Base-by-base conservation (phyloP, 2,888 invertebrate species). In the Anodontia alba region DNA sequence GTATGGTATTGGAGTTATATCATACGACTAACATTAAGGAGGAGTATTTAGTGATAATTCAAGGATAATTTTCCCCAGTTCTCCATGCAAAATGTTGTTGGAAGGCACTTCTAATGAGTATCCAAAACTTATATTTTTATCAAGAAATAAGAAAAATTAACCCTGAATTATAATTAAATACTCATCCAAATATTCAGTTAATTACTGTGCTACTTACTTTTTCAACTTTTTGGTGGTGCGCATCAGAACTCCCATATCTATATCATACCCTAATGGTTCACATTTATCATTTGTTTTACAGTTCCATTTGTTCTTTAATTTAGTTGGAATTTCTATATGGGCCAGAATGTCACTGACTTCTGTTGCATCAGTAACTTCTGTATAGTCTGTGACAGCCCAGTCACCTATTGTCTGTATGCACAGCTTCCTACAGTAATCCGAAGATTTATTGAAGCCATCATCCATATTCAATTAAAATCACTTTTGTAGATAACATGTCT, bases 151-250 rank as follows among this genome's bases (percentile, higher is more conserved):
- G n/a, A n/a, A n/a, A n/a, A n/a, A n/a, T n/a, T n/a, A n/a, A n/a
- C n/a, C n/a, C n/a, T n/a, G n/a, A n/a, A n/a, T n/a, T n/a, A n/a
- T n/a, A n/a, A n/a, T n/a, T n/a, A n/a, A n/a, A n/a, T n/a, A n/a
- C n/a, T n/a, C n/a, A n/a, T n/a, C n/a, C n/a, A n/a, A n/a, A n/a
- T n/a, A n/a, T n/a, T n/a, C n/a, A n/a, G n/a, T n/a, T n/a, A n/a
- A n/a, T n/a, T n/a, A n/a, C n/a, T n/a, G n/a, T n/a, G n/a, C n/a
- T 31, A 62, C 62, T 62, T 62, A 62, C 62, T 62, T 62, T 20
- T 62, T 62, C 5, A 54, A 5, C 33, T 62, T 62, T 33, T 33
- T 62, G 2, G 29, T 1, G 2, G 62, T 62, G 20, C 12, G 62
- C 31, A 62, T 33, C 17, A 62, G 31, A 33, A 62, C 33, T 62